These are phyloP conservation scores for Agapornis canus DNA, from an alignment of 2,797 vertebrate genomes.

Conservation along the genomic window DNA sequence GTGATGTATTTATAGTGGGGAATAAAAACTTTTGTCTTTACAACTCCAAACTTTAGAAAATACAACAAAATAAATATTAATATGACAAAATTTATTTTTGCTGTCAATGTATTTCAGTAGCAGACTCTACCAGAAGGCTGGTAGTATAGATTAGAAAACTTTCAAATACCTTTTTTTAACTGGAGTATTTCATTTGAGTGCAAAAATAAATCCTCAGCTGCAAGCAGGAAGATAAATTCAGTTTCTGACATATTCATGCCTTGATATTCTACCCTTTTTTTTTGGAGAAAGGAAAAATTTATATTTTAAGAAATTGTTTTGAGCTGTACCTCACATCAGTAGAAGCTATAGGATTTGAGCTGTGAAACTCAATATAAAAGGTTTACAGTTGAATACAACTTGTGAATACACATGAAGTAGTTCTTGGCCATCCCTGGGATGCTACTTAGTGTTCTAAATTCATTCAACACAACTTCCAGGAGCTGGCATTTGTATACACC, in stretches of 20 bases:
- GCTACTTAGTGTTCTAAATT: too few species aligned
- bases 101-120: background rate
- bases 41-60: background rate
- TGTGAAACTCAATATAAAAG: background rate
- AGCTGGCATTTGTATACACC: too few species aligned
- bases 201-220: background rate
- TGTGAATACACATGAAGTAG: background rate
- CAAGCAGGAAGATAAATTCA: background rate
- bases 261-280: background rate
- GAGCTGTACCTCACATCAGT: background rate
- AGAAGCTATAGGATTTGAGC: background rate
- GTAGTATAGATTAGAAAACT: background rate
- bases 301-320: background rate
- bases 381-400: background rate
- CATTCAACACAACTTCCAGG: too few species aligned
- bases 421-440: background rate
- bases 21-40: background rate
- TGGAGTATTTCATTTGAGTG: background rate
- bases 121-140: background rate
- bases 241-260: background rate
- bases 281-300: background rate
- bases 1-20: background rate
- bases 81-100: background rate
- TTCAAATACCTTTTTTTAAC: background rate
- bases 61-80: background rate